Evolutionary conservation across 2,888 invertebrate species (phyloP), one percentile per base, ranked within the genome.

Genomic region (Polyommatus icarus): DNA sequence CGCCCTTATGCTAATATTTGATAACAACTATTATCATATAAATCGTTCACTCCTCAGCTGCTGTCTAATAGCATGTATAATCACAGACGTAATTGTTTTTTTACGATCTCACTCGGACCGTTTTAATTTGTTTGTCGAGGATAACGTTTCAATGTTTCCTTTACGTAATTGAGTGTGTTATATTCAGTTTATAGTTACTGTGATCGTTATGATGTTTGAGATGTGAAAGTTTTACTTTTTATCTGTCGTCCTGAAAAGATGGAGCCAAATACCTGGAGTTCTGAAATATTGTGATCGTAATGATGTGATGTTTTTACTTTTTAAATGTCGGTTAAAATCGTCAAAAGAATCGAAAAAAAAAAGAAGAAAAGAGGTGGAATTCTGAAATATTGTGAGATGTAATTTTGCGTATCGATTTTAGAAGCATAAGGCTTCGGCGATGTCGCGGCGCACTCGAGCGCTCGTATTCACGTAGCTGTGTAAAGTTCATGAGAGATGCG

Each of bases 41-140:
- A 90, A 91, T 89, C 87, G 89, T 87, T 88, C 86, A 87, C 83
- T 87, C 88, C 86, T 85, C 84, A 84, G 88, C 87, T 89, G 85
- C 85, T 83, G 87, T 87, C 90, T 86, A 91, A 91, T 90, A 87
- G 90, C 85, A 88, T 87, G 88, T 87, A 79, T 79, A 87, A 86
- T 83, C 86, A 88, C 90, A 86, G 90, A 86, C 89, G 91, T 91
- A 91, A 91, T 92, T 88, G 91, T 90, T 87, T 88, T 86, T 86
- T 82, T 79, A 81, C 82, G 82, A 82, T 80, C 79, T 79, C 79
- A 79, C 79, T 80, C 40, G 76, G 78, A 78, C 78, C 78, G 83
- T 67, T 75, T 78, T 79, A 78, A 76, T 78, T 59, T 61, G 61
- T 61, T 71, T 73, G 57, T 46, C 76, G 71, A 76, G 71, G 76